Evolutionary conservation across 2,888 invertebrate species (phyloP).

Genomic region (Chrysina gloriosa): DNA sequence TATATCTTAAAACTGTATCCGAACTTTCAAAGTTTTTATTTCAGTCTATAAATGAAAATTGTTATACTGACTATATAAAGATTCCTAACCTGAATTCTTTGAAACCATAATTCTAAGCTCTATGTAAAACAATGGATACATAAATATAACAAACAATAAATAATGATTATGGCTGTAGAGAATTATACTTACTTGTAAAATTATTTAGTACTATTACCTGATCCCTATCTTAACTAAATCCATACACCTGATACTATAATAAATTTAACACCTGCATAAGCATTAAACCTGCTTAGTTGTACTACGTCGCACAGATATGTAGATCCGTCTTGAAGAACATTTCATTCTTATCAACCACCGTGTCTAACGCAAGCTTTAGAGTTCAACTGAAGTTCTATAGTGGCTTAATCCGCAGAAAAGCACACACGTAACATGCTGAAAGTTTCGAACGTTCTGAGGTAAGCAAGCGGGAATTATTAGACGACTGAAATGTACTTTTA

Average conservation of each 20-base stretch:
- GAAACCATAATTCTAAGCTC: no score
- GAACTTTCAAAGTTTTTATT: no score
- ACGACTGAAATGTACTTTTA: slow-evolving; percentile 24
- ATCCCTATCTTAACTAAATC: background rate
- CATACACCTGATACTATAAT: background rate
- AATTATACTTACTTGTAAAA: background rate
- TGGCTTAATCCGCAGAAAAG: slow-evolving; percentile 22
- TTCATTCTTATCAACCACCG: slow-evolving; percentile 16
- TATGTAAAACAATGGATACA: no score
- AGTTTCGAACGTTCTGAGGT: slow-evolving; percentile 6
- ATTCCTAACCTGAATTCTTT: no score
- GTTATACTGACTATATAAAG: no score
- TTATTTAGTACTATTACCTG: background rate
- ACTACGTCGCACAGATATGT: background rate
- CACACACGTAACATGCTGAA: slow-evolving; percentile 16
- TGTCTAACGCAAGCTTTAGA: slow-evolving; percentile 10
- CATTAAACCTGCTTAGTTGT: background rate
- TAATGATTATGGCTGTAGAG: no score
- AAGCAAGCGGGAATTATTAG: background rate
- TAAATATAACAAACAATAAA: no score
- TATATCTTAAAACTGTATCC: no score
- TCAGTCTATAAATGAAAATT: no score
- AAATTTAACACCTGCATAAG: background rate
- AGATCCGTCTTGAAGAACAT: background rate
- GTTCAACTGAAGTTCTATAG: slow-evolving; percentile 13